phyloP scores from a whole-genome alignment of 2,113 vertebrate species.

The Andinoacara biseriatus region DNA sequence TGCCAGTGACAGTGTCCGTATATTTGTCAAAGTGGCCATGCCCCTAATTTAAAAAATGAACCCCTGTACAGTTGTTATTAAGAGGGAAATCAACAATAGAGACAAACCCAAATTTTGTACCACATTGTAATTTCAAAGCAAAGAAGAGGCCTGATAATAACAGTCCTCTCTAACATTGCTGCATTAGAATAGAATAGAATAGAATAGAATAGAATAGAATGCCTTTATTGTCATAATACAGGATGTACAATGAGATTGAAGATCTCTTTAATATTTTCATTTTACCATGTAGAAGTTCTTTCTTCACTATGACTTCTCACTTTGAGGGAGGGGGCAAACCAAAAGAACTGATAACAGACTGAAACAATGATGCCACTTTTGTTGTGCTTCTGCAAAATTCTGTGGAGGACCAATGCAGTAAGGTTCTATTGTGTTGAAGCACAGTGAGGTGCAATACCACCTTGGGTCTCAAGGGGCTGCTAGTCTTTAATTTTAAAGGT shows the following conservation, averaged over 20 bases:
- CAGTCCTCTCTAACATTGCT: no score
- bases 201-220: no score
- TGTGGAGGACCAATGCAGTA: neutral
- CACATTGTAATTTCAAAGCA: no score
- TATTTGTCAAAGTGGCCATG: no score
- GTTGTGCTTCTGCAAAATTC: neutral
- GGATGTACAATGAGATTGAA: no score
- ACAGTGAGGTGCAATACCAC: neutral
- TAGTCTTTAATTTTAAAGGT: neutral
- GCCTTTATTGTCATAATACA: no score
- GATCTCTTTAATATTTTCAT: neutral
- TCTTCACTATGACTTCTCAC: neutral
- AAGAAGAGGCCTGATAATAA: neutral
- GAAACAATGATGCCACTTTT: neutral
- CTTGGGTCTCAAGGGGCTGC: conserved; percentile 23
- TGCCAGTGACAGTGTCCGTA: neutral
- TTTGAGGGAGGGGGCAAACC: neutral
- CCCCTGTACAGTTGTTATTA: no score
- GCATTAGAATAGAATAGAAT: no score
- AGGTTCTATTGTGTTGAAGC: neutral
- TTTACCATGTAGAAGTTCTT: neutral
- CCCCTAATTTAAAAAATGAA: no score
- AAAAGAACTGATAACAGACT: neutral
- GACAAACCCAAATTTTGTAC: no score
- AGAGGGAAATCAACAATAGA: no score